Conservation (phyloP, 2,797 vertebrate species). For the Acipenser transmontanus region DNA sequence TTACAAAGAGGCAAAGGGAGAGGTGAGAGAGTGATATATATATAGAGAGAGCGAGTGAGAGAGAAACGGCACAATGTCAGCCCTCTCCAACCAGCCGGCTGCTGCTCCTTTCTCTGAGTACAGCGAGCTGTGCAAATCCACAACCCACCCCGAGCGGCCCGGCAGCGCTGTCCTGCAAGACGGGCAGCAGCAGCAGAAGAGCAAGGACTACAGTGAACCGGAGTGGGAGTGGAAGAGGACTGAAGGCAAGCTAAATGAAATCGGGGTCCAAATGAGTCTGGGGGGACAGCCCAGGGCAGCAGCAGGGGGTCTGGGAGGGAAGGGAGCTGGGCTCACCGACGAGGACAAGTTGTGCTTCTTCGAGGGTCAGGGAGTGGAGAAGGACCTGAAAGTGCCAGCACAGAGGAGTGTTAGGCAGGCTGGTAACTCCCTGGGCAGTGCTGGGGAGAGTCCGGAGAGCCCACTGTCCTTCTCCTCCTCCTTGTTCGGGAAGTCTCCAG, state of each 20-base stretch:
- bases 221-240: constrained; percentile 83
- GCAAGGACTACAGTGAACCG: constrained; percentile 48
- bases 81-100: constrained; percentile 74
- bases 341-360: constrained; percentile 88
- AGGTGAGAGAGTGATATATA: not conserved
- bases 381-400: constrained; percentile 64
- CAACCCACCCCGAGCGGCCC: constrained; percentile 35
- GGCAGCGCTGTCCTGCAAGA: constrained; percentile 38
- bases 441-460: constrained; percentile 61
- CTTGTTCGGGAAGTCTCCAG: constrained; percentile 39
- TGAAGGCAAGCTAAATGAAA: constrained; percentile 62
- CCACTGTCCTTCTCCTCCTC: constrained; percentile 54
- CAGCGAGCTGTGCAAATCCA: constrained; percentile 68
- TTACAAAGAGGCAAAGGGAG: too few relatives aligned
- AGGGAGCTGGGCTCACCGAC: constrained; percentile 70
- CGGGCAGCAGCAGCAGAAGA: constrained; percentile 22
- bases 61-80: constrained; percentile 67
- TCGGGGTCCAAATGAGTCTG: constrained; percentile 54
- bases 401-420: constrained; percentile 45
- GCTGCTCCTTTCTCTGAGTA: constrained; percentile 67
- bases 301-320: constrained; percentile 34
- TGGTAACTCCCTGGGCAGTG: constrained; percentile 47
- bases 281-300: constrained; percentile 44
- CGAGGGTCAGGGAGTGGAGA: constrained; percentile 62
- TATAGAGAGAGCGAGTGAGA: constrained; percentile 9